Evolutionary conservation across 2,113 vertebrate species (phyloP).

Genomic region (western clawed frog (Xenopus tropicalis)): UCB_Xtro_10.0 CM004450.2:90368501-90369000

Average conservation of each 20-base stretch:
- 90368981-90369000: neutral
- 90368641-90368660: too few relatives aligned
- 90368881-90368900: constrained; percentile 22
- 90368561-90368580: too few relatives aligned
- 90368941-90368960: constrained; percentile 22
- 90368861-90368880: constrained; percentile 38
- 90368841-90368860: constrained; percentile 26
- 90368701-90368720: neutral
- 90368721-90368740: constrained; percentile 28
- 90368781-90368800: constrained; percentile 41
- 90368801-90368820: constrained; percentile 10
- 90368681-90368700: too few relatives aligned
- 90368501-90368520: too few relatives aligned
- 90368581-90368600: too few relatives aligned
- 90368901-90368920: constrained; percentile 41
- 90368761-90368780: constrained; percentile 38
- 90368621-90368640: too few relatives aligned
- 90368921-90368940: constrained; percentile 40
- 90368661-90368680: too few relatives aligned
- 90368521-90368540: too few relatives aligned
- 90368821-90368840: constrained; percentile 28
- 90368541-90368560: too few relatives aligned
- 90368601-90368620: too few relatives aligned
- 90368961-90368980: neutral
- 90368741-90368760: constrained; percentile 24